phyloP scores from a whole-genome alignment of 2,113 vertebrate species.

The Nothoprocta pentlandii region DNA sequence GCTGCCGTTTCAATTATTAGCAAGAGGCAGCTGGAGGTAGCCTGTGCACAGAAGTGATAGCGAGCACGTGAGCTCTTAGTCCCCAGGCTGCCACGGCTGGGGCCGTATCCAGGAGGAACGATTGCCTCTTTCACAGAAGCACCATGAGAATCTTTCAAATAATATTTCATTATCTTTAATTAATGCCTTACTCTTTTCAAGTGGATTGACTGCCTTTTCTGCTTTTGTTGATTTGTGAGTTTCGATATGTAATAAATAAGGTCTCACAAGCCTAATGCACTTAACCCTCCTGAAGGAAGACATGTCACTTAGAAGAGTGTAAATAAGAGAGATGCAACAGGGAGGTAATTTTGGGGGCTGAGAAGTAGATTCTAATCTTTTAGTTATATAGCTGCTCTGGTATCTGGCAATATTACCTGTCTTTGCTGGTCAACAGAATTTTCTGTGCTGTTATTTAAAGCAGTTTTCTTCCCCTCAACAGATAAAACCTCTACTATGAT shows the following conservation, averaged over 20 bases:
- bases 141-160: neutral
- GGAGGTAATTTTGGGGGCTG: neutral
- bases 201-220: neutral
- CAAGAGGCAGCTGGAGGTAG: neutral
- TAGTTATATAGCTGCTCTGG: neutral
- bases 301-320: neutral
- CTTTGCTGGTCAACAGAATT: neutral
- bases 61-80: neutral
- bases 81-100: fast-evolving
- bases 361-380: neutral
- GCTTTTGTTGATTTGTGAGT: neutral
- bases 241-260: neutral
- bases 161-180: neutral
- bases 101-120: neutral
- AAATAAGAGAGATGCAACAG: neutral
- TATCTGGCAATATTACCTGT: neutral
- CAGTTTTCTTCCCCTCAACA: neutral
- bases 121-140: neutral
- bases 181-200: neutral
- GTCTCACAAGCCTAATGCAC: neutral
- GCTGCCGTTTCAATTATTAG: neutral
- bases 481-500: neutral
- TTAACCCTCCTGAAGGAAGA: neutral
- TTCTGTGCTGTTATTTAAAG: neutral
- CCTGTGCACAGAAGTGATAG: fast-evolving